Base-by-base conservation (phyloP, 2,888 invertebrate genomes). In the Torymus tubicola region DNA sequence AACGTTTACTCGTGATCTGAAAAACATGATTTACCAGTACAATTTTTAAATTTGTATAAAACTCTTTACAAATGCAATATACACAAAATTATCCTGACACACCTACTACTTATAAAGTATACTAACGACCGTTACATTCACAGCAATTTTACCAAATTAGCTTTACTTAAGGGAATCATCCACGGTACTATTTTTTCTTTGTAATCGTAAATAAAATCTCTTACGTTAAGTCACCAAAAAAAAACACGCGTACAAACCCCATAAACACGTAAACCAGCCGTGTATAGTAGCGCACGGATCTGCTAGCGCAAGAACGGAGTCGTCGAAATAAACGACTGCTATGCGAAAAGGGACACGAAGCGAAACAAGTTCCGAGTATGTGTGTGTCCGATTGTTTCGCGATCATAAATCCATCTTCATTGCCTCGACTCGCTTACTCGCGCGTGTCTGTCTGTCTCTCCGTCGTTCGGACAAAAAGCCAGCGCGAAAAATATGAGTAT, bases 361-460 rank as follows among this genome's bases (percentile, higher is more conserved):
- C 50, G 24, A 42, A 67, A 53, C 65, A 53, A 74, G n/a, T 64
- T 70, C 60, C 69, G 65, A 80, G 16, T 61, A 57, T 60, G 16
- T 42, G 42, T 42, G 42, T 42, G 42, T 42, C 42, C 18, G 18
- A 77, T 77, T 69, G 73, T 78, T 78, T 73, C 60, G 14, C 69
- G 58, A 78, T 78, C 69, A 53, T 69, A 74, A 81, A 73, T 64
- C 64, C 68, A 68, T 77, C 67, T 76, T 80, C 64, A 55, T 71
- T 71, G 2, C 1, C 53, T 42, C 42, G 21, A 21, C 21, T 21
- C 21, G 11, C 1, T 13, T 14, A 13, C 57, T 13, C 52, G 8
- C 18, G 1, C n/a, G 13, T 13, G 8, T 42, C n/a, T 65, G 8
- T 50, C 11, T n/a, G 21, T 63, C 12, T 16, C 55, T 53, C 55